phyloP scores from a whole-genome alignment of 2,888 invertebrate genomes.

The Limnephilus auricula region DNA sequence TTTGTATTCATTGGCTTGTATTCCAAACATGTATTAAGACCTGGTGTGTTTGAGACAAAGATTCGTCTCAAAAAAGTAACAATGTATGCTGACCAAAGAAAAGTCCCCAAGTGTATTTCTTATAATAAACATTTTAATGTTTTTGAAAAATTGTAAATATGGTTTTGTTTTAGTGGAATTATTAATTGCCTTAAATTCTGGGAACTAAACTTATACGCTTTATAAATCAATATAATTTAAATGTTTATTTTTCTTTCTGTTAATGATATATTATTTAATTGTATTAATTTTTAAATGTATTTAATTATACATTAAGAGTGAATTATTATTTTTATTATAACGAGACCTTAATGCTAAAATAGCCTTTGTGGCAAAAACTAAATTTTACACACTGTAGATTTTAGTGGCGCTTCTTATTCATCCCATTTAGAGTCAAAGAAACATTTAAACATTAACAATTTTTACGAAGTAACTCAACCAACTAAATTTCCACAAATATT shows the following conservation, averaged over 20 bases:
- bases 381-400: not conserved
- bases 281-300: conserved; percentile 8
- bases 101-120: not conserved
- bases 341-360: not conserved
- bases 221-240: conserved; percentile 23
- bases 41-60: not conserved
- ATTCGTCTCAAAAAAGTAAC: not conserved
- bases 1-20: conserved; percentile 10
- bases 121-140: not conserved
- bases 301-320: not conserved
- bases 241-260: not conserved
- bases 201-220: conserved; percentile 32
- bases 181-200: conserved; percentile 9
- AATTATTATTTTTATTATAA: not conserved
- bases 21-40: not conserved
- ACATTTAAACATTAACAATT: not conserved
- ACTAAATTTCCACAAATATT: not conserved
- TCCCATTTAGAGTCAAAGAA: not conserved
- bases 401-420: not conserved
- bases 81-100: conserved; percentile 28
- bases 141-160: not conserved
- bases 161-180: not conserved
- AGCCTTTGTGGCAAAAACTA: not conserved
- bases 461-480: not conserved
- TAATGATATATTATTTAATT: not conserved